Evolutionary conservation across 2,113 vertebrate species (phyloP), one percentile per base, ranked within the genome.

Genomic region (Phalacrocorax brasilianus): DNA sequence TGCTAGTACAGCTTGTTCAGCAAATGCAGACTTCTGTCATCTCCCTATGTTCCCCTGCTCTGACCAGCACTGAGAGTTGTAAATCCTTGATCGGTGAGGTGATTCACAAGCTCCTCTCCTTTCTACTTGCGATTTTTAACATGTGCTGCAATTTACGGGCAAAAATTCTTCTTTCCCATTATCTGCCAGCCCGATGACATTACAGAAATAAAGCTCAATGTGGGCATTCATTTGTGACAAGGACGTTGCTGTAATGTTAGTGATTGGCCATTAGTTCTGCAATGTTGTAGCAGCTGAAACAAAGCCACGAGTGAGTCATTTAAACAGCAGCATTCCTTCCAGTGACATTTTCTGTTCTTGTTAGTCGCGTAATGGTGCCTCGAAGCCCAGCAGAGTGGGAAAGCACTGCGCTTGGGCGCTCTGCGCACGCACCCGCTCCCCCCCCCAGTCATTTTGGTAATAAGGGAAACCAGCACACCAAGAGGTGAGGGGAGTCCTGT

Each of bases 351-450:
- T 30, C 83, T 38, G 38, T 44, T 44, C 82, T 59, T 24, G 33
- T 52, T 83, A 23, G 22, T 68, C 5, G 0, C 8, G 35, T 49
- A 45, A 32, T 1, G 21, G 53, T 62, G 66, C 72, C 75, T 30
- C 17, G 35, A 23, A 85, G 74, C 20, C 44, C 71, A 44, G 49
- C 44, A 11, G 53, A 23, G 1, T 17, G 62, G 67, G 21, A 61
- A 44, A 21, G 23, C 33, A 10, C 52, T 8, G 21, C 4, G 50
- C 52, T 27, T 16, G 27, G 50, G 33, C 1, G 3, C 44, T 45
- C 13, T 6, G 22, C 3, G 9, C 28, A 19, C 1, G 1, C n/a
- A 3, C 11, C 6, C 8, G 3, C 44, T 45, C 44, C 62, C 17
- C 38, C 38, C 38, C 14, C 9, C 5, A 3, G 52, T 30, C 26